Evolutionary conservation across 1,140 invertebrate genomes (phyloP).

Genomic region (Drosophila dunni): DNA sequence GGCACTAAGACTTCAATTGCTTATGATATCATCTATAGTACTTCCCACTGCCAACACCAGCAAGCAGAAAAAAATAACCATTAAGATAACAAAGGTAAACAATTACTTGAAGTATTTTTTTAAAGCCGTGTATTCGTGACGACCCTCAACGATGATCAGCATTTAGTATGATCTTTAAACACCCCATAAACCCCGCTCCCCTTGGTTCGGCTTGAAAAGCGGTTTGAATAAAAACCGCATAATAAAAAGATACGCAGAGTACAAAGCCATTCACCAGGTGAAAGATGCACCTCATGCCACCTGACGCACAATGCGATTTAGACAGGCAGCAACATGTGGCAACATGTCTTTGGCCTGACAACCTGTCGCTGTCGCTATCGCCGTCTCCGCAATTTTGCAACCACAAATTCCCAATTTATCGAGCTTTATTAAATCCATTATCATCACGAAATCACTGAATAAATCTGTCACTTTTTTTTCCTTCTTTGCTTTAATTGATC

Average conservation of each 20-base stretch:
- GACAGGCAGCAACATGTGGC: conserved; percentile 42
- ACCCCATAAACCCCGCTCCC: background rate
- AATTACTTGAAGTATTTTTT: conserved; percentile 30
- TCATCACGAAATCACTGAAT: background rate
- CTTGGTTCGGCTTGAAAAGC: conserved; percentile 36
- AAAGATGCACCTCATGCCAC: conserved; percentile 59
- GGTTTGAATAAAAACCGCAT: conserved; percentile 51
- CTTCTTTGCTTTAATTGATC: background rate
- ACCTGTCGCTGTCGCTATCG: conserved; percentile 7
- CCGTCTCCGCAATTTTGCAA: conserved; percentile 20
- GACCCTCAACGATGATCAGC: conserved; percentile 40
- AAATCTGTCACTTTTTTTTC: background rate
- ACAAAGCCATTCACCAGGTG: conserved; percentile 69
- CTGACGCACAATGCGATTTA: conserved; percentile 66
- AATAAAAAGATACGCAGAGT: conserved; percentile 24
- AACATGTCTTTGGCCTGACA: conserved; percentile 18
- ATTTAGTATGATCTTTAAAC: conserved; percentile 46
- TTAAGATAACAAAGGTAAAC: conserved; percentile 57
- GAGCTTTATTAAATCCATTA: conserved; percentile 17
- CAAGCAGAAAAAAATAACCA: conserved; percentile 6
- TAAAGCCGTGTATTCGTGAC: conserved; percentile 34
- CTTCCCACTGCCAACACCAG: background rate
- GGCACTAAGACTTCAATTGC: background rate
- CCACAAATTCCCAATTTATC: conserved; percentile 15
- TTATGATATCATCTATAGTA: conserved; percentile 3